Percentiles rank a stretch among this genome's conserved stretches.
phyloP scores from a whole-genome alignment of 2,888 invertebrate species.

The Acleris laterana region DNA sequence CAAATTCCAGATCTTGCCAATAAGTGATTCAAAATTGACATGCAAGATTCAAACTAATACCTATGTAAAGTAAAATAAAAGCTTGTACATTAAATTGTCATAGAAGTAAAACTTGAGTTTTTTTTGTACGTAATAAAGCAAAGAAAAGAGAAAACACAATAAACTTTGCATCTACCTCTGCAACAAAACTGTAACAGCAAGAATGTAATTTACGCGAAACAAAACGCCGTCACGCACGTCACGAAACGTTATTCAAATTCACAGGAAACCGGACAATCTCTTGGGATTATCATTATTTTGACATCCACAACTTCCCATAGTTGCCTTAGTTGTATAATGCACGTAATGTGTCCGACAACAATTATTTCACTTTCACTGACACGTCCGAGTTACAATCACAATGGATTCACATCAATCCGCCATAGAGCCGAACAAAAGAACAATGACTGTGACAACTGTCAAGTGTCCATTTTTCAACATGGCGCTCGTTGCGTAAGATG shows the following conservation, averaged over 20 bases:
- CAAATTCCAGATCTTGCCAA: no score
- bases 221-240: constrained; percentile 24
- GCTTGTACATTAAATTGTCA: no score
- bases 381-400: constrained; percentile 25
- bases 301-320: constrained; percentile 30
- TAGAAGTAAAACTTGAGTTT: neutral
- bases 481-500: constrained; percentile 26
- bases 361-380: constrained; percentile 33
- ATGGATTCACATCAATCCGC: constrained; percentile 25
- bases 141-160: neutral
- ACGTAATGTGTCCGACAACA: constrained; percentile 30
- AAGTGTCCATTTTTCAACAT: constrained; percentile 34
- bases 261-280: constrained; percentile 34
- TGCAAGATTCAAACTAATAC: no score
- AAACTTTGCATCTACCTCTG: neutral
- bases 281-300: constrained; percentile 21
- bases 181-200: constrained; percentile 8
- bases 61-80: no score
- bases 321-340: constrained; percentile 24
- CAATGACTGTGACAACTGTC: constrained; percentile 34
- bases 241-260: constrained; percentile 30
- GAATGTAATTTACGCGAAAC: constrained; percentile 6
- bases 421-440: constrained; percentile 35
- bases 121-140: neutral
- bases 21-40: no score